A percentile compares a stretch with the other conserved stretches of the same genome.
Conservation (phyloP, 2,113 vertebrate genomes). For the Myocastor coypus region DNA sequence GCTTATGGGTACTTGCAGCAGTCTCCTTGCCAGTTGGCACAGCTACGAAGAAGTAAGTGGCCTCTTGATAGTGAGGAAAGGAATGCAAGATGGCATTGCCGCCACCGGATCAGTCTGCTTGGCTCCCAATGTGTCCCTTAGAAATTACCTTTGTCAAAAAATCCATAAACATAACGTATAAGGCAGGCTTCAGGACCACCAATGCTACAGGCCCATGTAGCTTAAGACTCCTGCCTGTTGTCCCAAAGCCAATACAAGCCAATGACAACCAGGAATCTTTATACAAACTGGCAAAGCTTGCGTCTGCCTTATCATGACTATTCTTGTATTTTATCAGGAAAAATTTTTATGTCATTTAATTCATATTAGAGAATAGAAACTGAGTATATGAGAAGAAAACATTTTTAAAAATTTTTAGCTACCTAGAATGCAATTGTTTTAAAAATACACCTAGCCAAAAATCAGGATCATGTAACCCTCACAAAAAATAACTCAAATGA, state of each 20-base stretch:
- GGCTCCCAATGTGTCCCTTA: constrained; percentile 54
- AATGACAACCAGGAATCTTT: constrained; percentile 31
- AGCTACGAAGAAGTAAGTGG: constrained; percentile 73
- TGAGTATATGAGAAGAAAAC: neutral
- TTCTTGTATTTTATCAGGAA: constrained; percentile 34
- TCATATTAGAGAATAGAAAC: neutral
- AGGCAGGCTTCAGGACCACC: constrained; percentile 35
- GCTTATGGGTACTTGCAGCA: constrained; percentile 69
- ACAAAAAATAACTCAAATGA: neutral
- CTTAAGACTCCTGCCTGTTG: constrained; percentile 10
- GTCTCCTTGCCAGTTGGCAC: constrained; percentile 67
- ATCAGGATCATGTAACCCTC: neutral
- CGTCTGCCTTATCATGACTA: neutral
- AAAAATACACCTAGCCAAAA: constrained; percentile 6
- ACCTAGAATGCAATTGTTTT: neutral
- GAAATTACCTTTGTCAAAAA: constrained; percentile 72
- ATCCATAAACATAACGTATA: constrained; percentile 54
- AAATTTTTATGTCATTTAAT: constrained; percentile 22
- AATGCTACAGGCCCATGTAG: constrained; percentile 20
- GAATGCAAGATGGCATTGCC: constrained; percentile 68
- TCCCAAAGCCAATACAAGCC: constrained; percentile 31
- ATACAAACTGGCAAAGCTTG: constrained; percentile 27
- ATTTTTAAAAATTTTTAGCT: neutral
- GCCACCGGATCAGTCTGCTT: constrained; percentile 69
- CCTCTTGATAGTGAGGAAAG: constrained; percentile 58